Percentiles rank a stretch among this genome's conserved stretches.
Conservation (phyloP, 2,797 vertebrate species). For the Hydrolagus colliei region DNA sequence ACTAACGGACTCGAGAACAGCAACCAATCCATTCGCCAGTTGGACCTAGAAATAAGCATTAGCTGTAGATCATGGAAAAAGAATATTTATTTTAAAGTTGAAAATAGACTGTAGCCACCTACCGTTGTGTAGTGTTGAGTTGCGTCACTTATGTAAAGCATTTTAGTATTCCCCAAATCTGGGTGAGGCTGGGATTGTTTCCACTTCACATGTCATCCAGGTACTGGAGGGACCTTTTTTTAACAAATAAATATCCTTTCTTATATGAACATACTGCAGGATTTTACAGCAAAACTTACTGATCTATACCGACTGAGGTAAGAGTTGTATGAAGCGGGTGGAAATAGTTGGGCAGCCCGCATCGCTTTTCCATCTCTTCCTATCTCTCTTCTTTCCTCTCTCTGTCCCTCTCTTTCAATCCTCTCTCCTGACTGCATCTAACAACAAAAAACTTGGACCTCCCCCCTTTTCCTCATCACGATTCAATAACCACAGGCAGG, state of each 20-base stretch:
- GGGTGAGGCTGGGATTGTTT: slow-evolving; percentile 41
- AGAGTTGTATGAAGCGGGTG: background rate
- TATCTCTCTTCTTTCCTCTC: slow-evolving; percentile 52
- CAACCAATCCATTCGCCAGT: background rate
- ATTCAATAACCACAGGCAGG: slow-evolving; percentile 80
- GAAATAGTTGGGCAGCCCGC: background rate
- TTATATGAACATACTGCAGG: slow-evolving; percentile 16
- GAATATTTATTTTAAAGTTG: background rate
- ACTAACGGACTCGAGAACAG: slow-evolving; percentile 8
- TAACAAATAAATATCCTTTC: too few relatives aligned
- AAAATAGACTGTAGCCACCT: slow-evolving; percentile 48
- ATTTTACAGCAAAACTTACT: background rate
- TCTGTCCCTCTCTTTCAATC: slow-evolving; percentile 59
- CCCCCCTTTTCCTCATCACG: slow-evolving; percentile 76
- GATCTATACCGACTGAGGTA: background rate
- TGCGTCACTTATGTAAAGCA: slow-evolving; percentile 72
- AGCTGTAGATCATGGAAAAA: slow-evolving; percentile 4
- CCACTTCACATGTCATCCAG: slow-evolving; percentile 47
- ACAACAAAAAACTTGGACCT: slow-evolving; percentile 73
- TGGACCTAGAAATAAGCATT: background rate
- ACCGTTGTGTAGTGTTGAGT: slow-evolving; percentile 71
- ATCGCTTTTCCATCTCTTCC: slow-evolving; percentile 48
- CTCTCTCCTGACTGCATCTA: slow-evolving; percentile 77
- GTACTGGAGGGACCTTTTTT: background rate
- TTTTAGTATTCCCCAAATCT: slow-evolving; percentile 56